Evolutionary conservation across 2,797 vertebrate species (phyloP), one percentile per base, ranked within the genome.

Genomic region (Coregonus ussuriensis): DNA sequence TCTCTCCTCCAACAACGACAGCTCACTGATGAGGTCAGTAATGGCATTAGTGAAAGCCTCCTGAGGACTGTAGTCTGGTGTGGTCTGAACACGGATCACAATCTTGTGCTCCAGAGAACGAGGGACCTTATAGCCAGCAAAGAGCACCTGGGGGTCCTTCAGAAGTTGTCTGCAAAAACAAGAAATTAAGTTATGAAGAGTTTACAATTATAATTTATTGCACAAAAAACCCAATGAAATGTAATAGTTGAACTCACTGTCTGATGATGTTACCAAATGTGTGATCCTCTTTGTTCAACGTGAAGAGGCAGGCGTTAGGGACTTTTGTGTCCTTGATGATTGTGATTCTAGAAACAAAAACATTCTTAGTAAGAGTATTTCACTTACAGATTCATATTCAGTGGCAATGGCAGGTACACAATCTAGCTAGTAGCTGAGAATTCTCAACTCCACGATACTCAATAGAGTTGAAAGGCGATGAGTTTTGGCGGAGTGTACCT

Each of bases 71-170:
- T 99, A 98, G 86, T 99, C 97, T 0, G 98, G 96, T 0, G 98
- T 99, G 29, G 98, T 99, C 89, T 99, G 98, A 0, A 99, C 98
- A 0, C 98, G 95, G 85, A 99, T 99, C 86, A 99, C 97, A 3
- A 99, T 97, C 91, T 99, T 99, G 84, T 99, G 98, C 53, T 99
- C 98, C 74, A 99, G 90, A 0, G 98, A 98, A 86, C 99, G 98
- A 0, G 98, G 98, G 63, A 99, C 97, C 79, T 99, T 99, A 77
- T 99, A 99, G 3, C 98, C 98, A 0, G 98, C 98, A 79, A 99
- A 99, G 21, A 99, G 78, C 84, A 99, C 98, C 89, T 99, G 98
- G 0, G 98, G 97, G 83, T 99, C 98, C 79, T 99, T 99, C 80
- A 99, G 82, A 77, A 99, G 79, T 92, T 99, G 98, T 75, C 98